Percentiles rank a stretch among this genome's conserved stretches.
Conservation (phyloP, 1,140 invertebrate species). For the Drosophila mauritiana region DNA sequence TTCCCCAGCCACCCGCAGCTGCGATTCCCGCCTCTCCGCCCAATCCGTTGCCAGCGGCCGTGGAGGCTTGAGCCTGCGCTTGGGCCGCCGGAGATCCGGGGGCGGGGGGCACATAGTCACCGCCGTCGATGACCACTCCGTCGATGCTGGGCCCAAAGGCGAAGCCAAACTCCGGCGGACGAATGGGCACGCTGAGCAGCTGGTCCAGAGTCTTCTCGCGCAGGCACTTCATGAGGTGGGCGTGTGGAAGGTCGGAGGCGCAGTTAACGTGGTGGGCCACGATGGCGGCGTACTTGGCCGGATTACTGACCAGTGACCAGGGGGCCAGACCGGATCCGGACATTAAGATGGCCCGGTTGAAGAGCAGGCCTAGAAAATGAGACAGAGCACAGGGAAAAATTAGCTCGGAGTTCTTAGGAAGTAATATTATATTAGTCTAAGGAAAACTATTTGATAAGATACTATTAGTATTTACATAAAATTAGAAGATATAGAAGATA, state of each 20-base stretch:
- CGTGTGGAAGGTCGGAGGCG: slow-evolving; percentile 89
- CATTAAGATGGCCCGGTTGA: slow-evolving; percentile 97
- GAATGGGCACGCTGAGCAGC: slow-evolving; percentile 90
- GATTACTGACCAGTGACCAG: slow-evolving; percentile 95
- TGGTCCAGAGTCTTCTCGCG: slow-evolving; percentile 91
- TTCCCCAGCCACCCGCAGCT: slow-evolving; percentile 82
- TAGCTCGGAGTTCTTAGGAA: no score
- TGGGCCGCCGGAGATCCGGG: slow-evolving; percentile 72
- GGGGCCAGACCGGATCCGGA: slow-evolving; percentile 97
- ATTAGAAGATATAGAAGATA: no score
- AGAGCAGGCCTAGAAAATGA: slow-evolving; percentile 90
- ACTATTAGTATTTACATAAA: no score
- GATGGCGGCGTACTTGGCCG: slow-evolving; percentile 93
- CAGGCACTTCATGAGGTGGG: slow-evolving; percentile 93
- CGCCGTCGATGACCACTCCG: slow-evolving; percentile 89
- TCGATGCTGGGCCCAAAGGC: slow-evolving; percentile 96
- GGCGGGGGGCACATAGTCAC: slow-evolving; percentile 77
- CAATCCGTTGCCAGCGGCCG: slow-evolving; percentile 69
- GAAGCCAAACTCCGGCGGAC: slow-evolving; percentile 92
- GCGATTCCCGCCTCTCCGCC: slow-evolving; percentile 80
- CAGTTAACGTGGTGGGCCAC: slow-evolving; percentile 95
- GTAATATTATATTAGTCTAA: no score
- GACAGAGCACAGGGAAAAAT: background rate
- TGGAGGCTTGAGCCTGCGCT: slow-evolving; percentile 72
- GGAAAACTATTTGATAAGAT: no score